phyloP scores from a whole-genome alignment of 2,888 invertebrate genomes.

The Mimumesa dahlbomi region DNA sequence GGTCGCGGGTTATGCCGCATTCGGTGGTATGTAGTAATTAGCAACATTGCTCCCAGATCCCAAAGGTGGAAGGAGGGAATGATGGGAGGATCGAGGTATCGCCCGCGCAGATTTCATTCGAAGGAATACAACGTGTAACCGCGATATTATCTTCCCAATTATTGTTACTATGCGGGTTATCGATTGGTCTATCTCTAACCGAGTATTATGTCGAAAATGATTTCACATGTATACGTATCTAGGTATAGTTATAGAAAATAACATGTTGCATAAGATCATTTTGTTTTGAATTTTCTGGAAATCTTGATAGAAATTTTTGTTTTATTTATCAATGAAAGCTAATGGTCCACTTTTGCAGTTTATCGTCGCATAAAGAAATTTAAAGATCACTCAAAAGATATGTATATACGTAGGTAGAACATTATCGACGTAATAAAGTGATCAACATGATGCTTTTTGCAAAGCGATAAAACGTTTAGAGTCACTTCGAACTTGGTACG shows the following conservation, averaged over 20 bases:
- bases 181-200: conserved; percentile 5
- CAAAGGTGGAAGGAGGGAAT: conserved; percentile 56
- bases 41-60: conserved; percentile 73
- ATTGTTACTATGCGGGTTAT: conserved; percentile 37
- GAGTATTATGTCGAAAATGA: background rate
- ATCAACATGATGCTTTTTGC: background rate
- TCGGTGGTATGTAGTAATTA: conserved; percentile 79
- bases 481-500: background rate
- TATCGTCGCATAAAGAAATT: background rate
- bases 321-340: too few species aligned
- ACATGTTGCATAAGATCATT: too few species aligned
- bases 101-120: conserved; percentile 62
- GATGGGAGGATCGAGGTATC: conserved; percentile 29
- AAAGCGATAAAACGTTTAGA: background rate
- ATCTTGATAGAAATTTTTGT: too few species aligned
- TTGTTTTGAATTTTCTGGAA: too few species aligned
- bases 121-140: conserved; percentile 55
- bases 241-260: too few species aligned
- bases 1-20: conserved; percentile 78
- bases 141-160: conserved; percentile 58
- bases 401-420: background rate
- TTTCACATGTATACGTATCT: too few species aligned
- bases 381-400: too few species aligned
- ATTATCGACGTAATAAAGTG: background rate
- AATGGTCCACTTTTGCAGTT: too few species aligned